A percentile compares a stretch with the other conserved stretches of the same genome.
Conservation (phyloP, 1,140 invertebrate species). For the Procambarus virginalis region DNA sequence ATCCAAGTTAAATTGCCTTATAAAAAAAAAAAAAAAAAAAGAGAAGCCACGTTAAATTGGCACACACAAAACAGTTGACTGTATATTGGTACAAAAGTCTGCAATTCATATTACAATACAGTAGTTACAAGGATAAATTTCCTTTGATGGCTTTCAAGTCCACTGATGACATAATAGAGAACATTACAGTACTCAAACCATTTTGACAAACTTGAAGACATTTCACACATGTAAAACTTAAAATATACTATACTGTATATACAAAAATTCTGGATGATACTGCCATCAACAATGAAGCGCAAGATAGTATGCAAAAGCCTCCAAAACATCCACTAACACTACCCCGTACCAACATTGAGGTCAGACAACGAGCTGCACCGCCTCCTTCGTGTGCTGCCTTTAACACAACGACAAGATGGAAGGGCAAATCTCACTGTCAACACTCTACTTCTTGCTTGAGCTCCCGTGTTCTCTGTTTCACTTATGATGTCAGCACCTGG, state of each 20-base stretch:
- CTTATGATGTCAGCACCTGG: slow-evolving; percentile 41
- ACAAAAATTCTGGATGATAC: slow-evolving; percentile 1
- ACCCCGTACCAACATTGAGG: slow-evolving; percentile 61
- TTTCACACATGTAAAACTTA: not conserved
- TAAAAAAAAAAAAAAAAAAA: too few species aligned
- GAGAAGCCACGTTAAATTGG: too few species aligned
- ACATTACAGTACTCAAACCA: too few species aligned
- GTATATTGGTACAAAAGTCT: too few species aligned
- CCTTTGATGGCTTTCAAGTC: too few species aligned
- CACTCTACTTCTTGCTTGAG: slow-evolving; percentile 47
- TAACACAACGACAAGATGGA: slow-evolving; percentile 43
- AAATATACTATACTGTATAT: not conserved
- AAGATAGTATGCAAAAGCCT: slow-evolving; percentile 14
- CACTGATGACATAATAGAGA: too few species aligned
- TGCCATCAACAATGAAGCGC: not conserved
- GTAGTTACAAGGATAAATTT: too few species aligned
- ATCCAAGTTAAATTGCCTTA: too few species aligned
- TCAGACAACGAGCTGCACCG: slow-evolving; percentile 59
- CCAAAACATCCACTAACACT: slow-evolving; percentile 19
- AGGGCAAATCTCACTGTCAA: slow-evolving; percentile 58
- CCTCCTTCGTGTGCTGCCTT: slow-evolving; percentile 55
- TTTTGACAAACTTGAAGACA: too few species aligned
- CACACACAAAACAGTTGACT: too few species aligned
- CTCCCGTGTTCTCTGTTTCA: slow-evolving; percentile 24
- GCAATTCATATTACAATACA: too few species aligned